These are phyloP conservation scores for Pteruthius melanotis DNA, from an alignment of 2,113 vertebrate genomes.

Conservation along the genomic window DNA sequence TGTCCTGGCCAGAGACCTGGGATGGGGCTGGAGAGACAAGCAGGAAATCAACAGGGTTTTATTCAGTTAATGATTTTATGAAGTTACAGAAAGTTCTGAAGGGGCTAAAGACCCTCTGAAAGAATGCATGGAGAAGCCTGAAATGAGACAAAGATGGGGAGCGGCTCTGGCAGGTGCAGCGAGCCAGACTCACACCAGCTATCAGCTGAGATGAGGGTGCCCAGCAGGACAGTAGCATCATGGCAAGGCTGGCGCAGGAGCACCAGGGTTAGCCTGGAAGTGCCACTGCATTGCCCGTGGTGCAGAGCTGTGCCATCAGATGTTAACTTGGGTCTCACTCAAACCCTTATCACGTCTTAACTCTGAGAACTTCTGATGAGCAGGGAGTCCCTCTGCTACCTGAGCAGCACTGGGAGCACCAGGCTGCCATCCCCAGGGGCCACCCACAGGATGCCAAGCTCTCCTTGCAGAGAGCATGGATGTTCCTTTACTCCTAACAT, in stretches of 20 bases:
- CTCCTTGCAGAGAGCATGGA: neutral
- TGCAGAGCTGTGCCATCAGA: neutral
- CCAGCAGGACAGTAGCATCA: accelerated
- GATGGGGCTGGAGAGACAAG: neutral
- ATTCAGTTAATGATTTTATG: neutral
- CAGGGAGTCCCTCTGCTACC: neutral
- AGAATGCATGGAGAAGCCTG: neutral
- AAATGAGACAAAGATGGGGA: neutral
- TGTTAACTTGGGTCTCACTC: neutral
- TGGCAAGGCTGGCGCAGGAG: accelerated
- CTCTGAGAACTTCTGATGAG: neutral
- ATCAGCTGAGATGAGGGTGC: neutral
- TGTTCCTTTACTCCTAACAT: neutral
- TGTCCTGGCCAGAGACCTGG: neutral
- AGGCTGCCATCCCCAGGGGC: neutral
- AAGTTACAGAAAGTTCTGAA: neutral
- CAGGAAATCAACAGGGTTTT: neutral
- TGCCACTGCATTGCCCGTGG: accelerated
- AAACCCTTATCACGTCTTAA: neutral
- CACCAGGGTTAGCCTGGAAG: neutral
- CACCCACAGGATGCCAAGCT: neutral
- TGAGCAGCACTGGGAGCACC: neutral
- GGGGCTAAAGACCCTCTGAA: neutral
- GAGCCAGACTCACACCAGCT: neutral
- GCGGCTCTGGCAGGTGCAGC: neutral